These are phyloP conservation scores for Hypotaenidia okinawae DNA, from an alignment of 2,797 vertebrate genomes.

Conservation along the genomic window DNA sequence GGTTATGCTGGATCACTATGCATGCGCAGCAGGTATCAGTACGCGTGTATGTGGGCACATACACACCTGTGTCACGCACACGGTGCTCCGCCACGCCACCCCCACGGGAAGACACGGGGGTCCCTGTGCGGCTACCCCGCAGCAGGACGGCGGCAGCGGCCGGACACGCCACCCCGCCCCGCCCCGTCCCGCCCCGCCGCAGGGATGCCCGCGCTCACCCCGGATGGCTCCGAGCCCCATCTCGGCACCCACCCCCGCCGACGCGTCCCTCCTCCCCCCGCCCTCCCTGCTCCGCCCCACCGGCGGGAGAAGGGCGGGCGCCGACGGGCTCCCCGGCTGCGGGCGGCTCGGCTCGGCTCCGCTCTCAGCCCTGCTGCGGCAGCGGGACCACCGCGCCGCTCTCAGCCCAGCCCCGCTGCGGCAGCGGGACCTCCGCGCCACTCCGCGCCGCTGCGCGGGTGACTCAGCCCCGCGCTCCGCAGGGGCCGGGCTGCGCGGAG, in stretches of 20 bases:
- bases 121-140: neutral
- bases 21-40: rapidly evolving
- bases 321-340: neutral
- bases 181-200: neutral
- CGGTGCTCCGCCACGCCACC: neutral
- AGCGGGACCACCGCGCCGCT: too few relatives aligned
- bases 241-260: neutral
- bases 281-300: neutral
- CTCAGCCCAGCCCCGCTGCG: neutral
- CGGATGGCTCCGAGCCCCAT: neutral
- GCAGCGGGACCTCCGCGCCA: slow-evolving; percentile 25
- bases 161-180: neutral
- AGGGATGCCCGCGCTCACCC: neutral
- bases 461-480: slow-evolving; percentile 3
- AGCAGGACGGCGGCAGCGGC: neutral
- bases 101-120: neutral
- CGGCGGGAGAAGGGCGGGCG: neutral
- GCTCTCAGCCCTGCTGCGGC: neutral
- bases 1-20: rapidly evolving
- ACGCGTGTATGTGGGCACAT: rapidly evolving
- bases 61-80: neutral
- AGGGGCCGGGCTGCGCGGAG: slow-evolving; percentile 32
- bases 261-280: neutral
- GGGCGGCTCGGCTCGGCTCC: neutral
- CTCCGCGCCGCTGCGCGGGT: slow-evolving; percentile 33